Percentiles rank a stretch among this genome's conserved stretches.
phyloP scores from a whole-genome alignment of 2,888 invertebrate genomes.

The Psylliodes chrysocephalus region DNA sequence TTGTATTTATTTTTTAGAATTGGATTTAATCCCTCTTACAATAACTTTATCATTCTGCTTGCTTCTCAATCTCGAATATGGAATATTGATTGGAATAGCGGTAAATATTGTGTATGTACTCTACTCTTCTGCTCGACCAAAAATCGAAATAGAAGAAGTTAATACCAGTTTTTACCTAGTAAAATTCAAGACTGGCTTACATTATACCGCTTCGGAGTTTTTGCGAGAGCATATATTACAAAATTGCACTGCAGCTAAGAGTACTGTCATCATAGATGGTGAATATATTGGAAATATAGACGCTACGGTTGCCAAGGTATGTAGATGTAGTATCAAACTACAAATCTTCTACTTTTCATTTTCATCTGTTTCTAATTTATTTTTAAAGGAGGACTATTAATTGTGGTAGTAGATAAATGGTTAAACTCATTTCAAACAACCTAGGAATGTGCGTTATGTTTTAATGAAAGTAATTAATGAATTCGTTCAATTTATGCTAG shows the following conservation, averaged over 20 bases:
- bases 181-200: constrained; percentile 76
- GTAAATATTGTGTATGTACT: constrained; percentile 67
- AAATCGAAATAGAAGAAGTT: constrained; percentile 54
- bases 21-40: constrained; percentile 70
- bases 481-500: too few species aligned
- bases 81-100: constrained; percentile 71
- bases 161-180: constrained; percentile 68
- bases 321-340: too few species aligned
- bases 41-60: constrained; percentile 70
- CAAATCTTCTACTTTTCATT: too few species aligned
- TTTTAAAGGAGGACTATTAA: too few species aligned
- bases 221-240: constrained; percentile 67
- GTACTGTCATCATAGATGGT: constrained; percentile 65
- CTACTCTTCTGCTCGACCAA: constrained; percentile 68
- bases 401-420: too few species aligned
- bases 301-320: constrained; percentile 71
- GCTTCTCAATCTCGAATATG: constrained; percentile 71
- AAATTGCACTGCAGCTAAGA: constrained; percentile 49
- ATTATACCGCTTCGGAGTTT: constrained; percentile 85
- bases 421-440: too few species aligned
- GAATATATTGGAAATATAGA: constrained; percentile 69
- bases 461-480: too few species aligned
- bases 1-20: constrained; percentile 62
- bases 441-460: too few species aligned
- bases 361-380: too few species aligned